Evolutionary conservation across 1,140 invertebrate genomes (phyloP), one percentile per base, ranked within the genome.

Genomic region (Leptinotarsa undecemlineata): DNA sequence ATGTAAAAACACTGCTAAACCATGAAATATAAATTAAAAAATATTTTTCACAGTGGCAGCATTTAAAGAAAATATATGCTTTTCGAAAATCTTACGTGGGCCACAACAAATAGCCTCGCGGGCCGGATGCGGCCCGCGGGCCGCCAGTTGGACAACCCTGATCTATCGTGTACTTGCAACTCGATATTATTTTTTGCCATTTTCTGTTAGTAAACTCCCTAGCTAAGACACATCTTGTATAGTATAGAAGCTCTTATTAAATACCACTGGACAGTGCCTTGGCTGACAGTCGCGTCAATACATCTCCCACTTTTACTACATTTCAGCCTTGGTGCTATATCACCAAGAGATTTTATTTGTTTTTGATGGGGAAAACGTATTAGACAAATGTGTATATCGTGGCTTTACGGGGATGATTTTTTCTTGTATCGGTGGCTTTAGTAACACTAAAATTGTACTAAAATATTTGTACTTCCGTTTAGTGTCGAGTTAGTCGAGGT

Each of bases 301-400:
- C 71, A 23, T 72, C 71, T 72, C 71, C 26, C 61, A 72, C 61
- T 64, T 72, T 72, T 72, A 72, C 62, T 64, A 64, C 71, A 72
- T 48, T 47, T 72, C 62, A 72, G 23, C 71, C 71, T 26, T 26
- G 60, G 69, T 26, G 69, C 61, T 71, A 71, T 71, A 71, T 71
- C 42, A 47, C 33, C n/a, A 14, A 48, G 61, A 72, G 60, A 72
- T 72, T 72, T 72, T 72, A 72, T 72, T 72, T 47, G 71, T 72
- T 72, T 72, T 72, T 72, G 71, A 72, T 72, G 71, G 71, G 71
- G 26, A 21, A 64, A 72, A 72, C 71, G 71, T 72, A 72, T 72
- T 72, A 72, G 71, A 64, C 71, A 48, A 72, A 64, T 72, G 71
- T 64, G 71, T 72, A 64, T 72, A 63, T 64, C 15, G 23, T 64